Base-by-base conservation (phyloP, 1,140 invertebrate genomes). In the Pentalonia nigronervosa region DNA sequence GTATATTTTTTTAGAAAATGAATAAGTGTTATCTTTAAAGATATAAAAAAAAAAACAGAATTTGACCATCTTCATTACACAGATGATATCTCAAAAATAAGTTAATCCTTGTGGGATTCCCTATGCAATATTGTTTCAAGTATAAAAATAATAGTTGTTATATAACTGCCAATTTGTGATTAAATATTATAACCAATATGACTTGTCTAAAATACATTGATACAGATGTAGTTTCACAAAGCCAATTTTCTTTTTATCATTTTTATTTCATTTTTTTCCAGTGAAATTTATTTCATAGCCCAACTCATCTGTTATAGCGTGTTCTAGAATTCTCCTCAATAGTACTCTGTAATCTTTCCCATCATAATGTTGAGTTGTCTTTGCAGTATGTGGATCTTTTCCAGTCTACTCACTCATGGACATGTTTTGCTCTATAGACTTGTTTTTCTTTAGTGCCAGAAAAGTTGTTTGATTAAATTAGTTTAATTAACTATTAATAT, bases 121-220 rank as follows among this genome's bases (percentile, higher is more conserved):
- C 53, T 25, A 56, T 56, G 7, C 21, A 56, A 56, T 7, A 76
- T 76, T 76, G 4, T 76, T 76, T 76, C 14, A 76, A 34, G 34
- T 76, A 76, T 76, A 34, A 76, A 76, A 76, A 76, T 1, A 4
- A n/a, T n/a, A 6, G 67, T 76, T 1, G 3, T 34, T 34, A 76
- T 76, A 67, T 76, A 76, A 67, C 9, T 76, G 9, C n/a, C 9
- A 4, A 76, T 14, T 76, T 34, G 11, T 34, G n/a, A 17, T 34
- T 76, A 34, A n/a, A 34, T 76, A 76, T 76, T 76, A 76, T n/a
- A 76, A 76, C 21, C 23, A 56, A 76, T 6, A 76, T n/a, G n/a
- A 76, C 67, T 76, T 76, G 67, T n/a, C n/a, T 76, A 76, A 76
- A 56, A 56, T 56, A 56, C 53, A 56, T 56, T 56, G 53, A 56